A percentile compares a stretch with the other conserved stretches of the same genome.
phyloP scores from a whole-genome alignment of 2,888 invertebrate genomes.

The Flexamia atlantica region DNA sequence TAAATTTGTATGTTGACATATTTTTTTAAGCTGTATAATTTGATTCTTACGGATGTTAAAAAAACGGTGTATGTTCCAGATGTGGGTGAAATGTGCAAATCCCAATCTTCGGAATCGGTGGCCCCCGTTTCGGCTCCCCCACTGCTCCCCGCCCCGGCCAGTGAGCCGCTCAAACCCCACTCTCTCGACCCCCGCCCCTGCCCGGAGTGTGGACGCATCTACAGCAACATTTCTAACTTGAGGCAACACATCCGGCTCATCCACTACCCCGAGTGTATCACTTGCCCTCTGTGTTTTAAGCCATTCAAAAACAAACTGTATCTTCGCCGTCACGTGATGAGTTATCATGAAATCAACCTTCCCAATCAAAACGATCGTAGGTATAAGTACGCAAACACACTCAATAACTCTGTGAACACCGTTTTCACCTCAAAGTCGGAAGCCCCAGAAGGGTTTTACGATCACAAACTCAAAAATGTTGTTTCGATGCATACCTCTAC shows the following conservation, averaged over 20 bases:
- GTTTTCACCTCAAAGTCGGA: conserved; percentile 46
- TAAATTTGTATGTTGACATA: not conserved
- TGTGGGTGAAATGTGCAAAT: conserved; percentile 61
- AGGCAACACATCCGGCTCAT: conserved; percentile 82
- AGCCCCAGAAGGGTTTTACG: conserved; percentile 48
- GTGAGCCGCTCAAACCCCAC: conserved; percentile 72
- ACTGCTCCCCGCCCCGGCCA: not conserved
- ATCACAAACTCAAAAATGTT: not conserved
- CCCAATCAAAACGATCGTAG: conserved; percentile 64
- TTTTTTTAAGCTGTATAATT: not conserved
- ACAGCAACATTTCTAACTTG: conserved; percentile 82
- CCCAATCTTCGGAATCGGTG: conserved; percentile 46
- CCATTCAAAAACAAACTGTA: conserved; percentile 82
- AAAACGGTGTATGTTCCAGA: conserved; percentile 50
- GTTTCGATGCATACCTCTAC: not conserved
- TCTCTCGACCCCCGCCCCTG: conserved; percentile 79
- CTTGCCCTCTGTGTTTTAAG: conserved; percentile 80
- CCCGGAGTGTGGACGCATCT: conserved; percentile 81
- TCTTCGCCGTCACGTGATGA: conserved; percentile 79
- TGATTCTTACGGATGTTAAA: not conserved
- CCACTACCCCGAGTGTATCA: conserved; percentile 81
- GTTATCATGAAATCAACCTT: conserved; percentile 75
- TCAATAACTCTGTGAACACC: not conserved
- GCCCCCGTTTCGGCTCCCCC: not conserved
- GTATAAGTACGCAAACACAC: conserved; percentile 55